A percentile compares a stretch with the other conserved stretches of the same genome.
These are phyloP conservation scores for Cyprinodon brontotheroides DNA, from an alignment of 2,113 vertebrate genomes.

Conservation along the genomic window DNA sequence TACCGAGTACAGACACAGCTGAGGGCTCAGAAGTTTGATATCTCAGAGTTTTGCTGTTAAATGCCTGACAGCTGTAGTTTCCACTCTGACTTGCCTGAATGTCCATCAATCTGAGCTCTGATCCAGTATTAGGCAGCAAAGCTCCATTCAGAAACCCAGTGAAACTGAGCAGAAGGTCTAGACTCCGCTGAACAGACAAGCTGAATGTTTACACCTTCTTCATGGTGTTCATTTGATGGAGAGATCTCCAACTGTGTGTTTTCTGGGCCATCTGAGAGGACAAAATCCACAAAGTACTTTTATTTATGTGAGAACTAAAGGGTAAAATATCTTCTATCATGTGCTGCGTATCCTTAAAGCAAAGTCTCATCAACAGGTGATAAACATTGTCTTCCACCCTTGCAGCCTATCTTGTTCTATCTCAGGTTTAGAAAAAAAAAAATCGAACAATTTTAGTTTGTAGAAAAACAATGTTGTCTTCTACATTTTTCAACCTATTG, in stretches of 20 bases:
- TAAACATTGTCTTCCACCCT: no score
- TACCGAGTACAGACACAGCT: not conserved
- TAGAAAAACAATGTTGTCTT: no score
- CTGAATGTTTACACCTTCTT: slow-evolving; percentile 36
- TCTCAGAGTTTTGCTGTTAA: slow-evolving; percentile 56
- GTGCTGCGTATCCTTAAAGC: no score
- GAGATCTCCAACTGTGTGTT: not conserved
- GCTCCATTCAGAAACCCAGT: slow-evolving; percentile 21
- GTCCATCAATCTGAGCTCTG: slow-evolving; percentile 45
- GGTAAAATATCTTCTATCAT: not conserved
- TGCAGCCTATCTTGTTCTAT: no score
- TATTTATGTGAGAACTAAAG: not conserved
- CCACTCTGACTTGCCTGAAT: slow-evolving; percentile 47
- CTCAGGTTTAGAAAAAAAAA: no score
- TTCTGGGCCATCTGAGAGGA: not conserved
- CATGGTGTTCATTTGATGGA: not conserved
- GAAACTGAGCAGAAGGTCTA: slow-evolving; percentile 35
- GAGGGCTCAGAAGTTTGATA: slow-evolving; percentile 29
- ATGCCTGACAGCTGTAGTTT: slow-evolving; percentile 64
- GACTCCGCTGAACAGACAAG: slow-evolving; percentile 59
- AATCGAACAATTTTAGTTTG: no score
- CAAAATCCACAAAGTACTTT: not conserved
- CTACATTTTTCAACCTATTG: no score
- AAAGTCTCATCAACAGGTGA: no score
- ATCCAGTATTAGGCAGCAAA: slow-evolving; percentile 7